Conservation (phyloP, 1,140 invertebrate species). For the Drosophila pruinosa region DNA sequence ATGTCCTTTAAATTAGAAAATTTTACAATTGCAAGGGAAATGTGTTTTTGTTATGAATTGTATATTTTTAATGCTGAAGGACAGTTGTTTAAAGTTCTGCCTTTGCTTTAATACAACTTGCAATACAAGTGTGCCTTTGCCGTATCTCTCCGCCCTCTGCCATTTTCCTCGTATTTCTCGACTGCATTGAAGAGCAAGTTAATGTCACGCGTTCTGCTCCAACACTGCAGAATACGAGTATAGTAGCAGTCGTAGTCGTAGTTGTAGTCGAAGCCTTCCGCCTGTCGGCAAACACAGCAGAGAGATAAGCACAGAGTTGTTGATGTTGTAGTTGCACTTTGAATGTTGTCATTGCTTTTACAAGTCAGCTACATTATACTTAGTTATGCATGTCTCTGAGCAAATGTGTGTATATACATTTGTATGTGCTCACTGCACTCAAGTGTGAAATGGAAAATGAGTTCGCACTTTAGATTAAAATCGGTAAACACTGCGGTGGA, state of each 20-base stretch:
- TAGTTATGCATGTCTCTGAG: background rate
- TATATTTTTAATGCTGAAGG: background rate
- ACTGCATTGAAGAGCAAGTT: slow-evolving; percentile 31
- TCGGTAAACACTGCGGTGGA: slow-evolving; percentile 53
- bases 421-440: slow-evolving; percentile 11
- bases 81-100: background rate
- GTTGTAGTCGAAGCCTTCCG: background rate
- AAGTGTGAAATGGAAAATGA: slow-evolving; percentile 72
- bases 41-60: background rate
- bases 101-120: slow-evolving; percentile 20
- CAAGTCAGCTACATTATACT: slow-evolving; percentile 28
- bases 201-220: slow-evolving; percentile 32
- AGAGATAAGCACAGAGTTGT: slow-evolving; percentile 5
- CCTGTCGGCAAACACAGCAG: slow-evolving; percentile 15
- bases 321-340: slow-evolving; percentile 24
- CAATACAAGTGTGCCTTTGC: background rate
- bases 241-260: too few relatives aligned
- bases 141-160: background rate
- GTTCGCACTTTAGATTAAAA: slow-evolving; percentile 72
- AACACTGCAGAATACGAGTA: too few relatives aligned
- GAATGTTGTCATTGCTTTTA: slow-evolving; percentile 39
- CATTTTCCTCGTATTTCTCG: slow-evolving; percentile 7
- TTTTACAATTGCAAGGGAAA: too few relatives aligned
- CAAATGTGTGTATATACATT: background rate
- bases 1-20: too few relatives aligned